Percentiles rank a stretch among this genome's conserved stretches.
Conservation (phyloP, 1,140 invertebrate species). For the Cotesia vestalis region DNA sequence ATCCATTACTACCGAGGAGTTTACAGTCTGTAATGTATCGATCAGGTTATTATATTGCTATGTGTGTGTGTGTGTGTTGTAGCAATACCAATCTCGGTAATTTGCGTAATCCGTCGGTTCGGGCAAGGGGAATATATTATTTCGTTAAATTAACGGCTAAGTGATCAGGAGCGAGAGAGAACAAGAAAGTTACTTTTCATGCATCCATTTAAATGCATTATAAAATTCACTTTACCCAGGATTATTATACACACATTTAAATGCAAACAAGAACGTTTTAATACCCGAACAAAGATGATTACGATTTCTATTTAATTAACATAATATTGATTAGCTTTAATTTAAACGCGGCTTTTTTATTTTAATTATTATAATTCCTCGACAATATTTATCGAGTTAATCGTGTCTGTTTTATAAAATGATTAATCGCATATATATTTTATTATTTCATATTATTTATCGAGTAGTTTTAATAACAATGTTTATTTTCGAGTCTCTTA, state of each 20-base stretch:
- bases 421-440: too few relatives aligned
- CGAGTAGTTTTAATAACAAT: too few relatives aligned
- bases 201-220: too few relatives aligned
- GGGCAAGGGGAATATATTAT: background rate
- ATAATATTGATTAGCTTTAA: constrained; percentile 17
- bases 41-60: background rate
- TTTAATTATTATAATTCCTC: too few relatives aligned
- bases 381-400: too few relatives aligned
- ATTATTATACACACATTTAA: background rate
- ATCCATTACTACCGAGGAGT: constrained; percentile 33
- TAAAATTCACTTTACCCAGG: too few relatives aligned
- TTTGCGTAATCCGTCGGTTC: constrained; percentile 16
- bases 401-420: too few relatives aligned
- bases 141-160: background rate
- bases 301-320: constrained; percentile 7
- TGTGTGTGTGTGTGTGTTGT: constrained; percentile 1
- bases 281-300: background rate
- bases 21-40: constrained; percentile 21
- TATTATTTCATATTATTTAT: too few relatives aligned
- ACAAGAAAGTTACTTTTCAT: too few relatives aligned
- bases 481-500: too few relatives aligned
- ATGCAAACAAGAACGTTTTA: background rate
- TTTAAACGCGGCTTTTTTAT: background rate
- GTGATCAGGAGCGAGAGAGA: background rate
- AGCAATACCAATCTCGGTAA: constrained; percentile 18